Evolutionary conservation across 2,888 invertebrate genomes (phyloP).

Genomic region (Oscheius sp.): DNA sequence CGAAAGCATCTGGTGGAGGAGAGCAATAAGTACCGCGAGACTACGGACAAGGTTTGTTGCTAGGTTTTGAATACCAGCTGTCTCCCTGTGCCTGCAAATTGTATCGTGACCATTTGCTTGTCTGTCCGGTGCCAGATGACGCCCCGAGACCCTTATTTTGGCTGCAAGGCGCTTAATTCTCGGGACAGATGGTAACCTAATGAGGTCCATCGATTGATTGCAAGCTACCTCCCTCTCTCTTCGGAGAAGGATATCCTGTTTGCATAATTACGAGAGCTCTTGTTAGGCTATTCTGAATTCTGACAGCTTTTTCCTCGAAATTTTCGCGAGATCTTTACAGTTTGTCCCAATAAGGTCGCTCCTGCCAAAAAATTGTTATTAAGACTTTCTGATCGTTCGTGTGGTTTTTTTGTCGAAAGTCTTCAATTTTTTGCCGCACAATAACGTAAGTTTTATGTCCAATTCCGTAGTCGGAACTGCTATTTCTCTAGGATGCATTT

Average conservation of each 20-base stretch:
- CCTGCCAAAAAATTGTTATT: no score
- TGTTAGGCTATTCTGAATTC: not conserved
- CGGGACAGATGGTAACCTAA: slow-evolving; percentile 26
- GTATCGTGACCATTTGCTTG: not conserved
- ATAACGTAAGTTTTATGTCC: no score
- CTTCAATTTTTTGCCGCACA: no score
- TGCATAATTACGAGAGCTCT: not conserved
- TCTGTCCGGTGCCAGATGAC: not conserved
- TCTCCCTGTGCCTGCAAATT: not conserved
- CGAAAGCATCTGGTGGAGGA: slow-evolving; percentile 49
- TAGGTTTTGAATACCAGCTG: not conserved
- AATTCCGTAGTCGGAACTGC: no score
- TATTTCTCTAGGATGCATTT: no score
- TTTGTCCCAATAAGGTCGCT: not conserved
- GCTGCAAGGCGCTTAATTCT: not conserved
- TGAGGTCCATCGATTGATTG: slow-evolving; percentile 30
- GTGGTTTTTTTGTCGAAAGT: no score
- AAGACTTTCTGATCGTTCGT: no score
- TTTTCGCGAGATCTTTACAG: not conserved
- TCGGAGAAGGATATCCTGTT: not conserved
- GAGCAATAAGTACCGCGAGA: slow-evolving; percentile 55
- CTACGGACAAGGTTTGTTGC: slow-evolving; percentile 53
- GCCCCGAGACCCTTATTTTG: not conserved
- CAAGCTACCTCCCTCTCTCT: not conserved
- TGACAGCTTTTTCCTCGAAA: not conserved